Evolutionary conservation across 2,888 invertebrate genomes (phyloP).

Genomic region (Ceriagrion tenellum): DNA sequence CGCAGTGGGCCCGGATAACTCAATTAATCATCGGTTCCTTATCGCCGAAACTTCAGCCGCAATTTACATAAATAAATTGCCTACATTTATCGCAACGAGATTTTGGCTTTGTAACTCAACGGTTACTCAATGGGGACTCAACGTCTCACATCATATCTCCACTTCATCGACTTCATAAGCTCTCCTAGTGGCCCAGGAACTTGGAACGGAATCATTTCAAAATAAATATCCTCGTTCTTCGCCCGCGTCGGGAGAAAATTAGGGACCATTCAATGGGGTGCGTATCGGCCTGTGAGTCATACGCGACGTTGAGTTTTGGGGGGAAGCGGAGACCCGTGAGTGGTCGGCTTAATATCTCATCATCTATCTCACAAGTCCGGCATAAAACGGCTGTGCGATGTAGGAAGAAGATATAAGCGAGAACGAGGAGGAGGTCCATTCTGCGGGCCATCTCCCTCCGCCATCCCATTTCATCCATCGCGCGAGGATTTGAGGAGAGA

Average conservation of each 20-base stretch:
- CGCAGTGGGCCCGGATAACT: no score
- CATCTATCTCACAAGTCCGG: conserved; percentile 26
- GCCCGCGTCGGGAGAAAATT: not conserved
- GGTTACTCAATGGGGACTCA: not conserved
- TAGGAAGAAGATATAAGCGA: not conserved
- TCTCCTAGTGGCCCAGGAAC: not conserved
- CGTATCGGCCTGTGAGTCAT: not conserved
- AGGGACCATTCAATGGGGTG: not conserved
- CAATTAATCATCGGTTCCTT: no score
- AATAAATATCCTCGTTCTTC: not conserved
- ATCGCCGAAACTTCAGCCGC: not conserved
- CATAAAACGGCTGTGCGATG: conserved; percentile 19
- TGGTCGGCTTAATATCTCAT: conserved; percentile 49
- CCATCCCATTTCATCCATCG: conserved; percentile 3
- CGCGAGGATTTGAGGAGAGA: not conserved
- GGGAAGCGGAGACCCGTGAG: not conserved
- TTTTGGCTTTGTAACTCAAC: not conserved
- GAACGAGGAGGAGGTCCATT: conserved; percentile 12
- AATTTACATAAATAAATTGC: not conserved
- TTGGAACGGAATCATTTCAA: not conserved
- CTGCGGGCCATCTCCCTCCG: not conserved
- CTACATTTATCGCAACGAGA: not conserved
- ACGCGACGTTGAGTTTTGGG: not conserved
- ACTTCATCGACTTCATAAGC: not conserved
- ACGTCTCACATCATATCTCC: not conserved